Conservation (phyloP, 2,888 invertebrate species). For the Mesochorus sp. region DNA sequence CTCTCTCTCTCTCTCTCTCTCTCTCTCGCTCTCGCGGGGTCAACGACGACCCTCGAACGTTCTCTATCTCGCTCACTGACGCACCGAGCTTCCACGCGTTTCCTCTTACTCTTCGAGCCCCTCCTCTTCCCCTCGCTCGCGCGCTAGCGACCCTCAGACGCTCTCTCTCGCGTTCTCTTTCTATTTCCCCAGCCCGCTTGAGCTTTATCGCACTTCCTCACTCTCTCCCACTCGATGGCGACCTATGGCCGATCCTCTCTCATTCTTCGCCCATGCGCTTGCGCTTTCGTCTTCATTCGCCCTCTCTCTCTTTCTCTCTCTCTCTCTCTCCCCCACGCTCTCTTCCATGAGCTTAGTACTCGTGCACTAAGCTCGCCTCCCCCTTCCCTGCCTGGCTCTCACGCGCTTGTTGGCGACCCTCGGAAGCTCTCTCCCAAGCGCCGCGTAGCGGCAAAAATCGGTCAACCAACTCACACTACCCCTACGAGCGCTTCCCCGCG, state of each 20-base stretch:
- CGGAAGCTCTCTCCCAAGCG: constrained; percentile 1
- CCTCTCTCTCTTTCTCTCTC: not conserved
- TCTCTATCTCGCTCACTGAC: not conserved
- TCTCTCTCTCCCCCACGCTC: not conserved
- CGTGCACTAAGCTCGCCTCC: not conserved
- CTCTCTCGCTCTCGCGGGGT: not conserved
- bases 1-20: not conserved
- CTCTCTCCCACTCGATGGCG: too few species aligned
- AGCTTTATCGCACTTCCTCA: not conserved
- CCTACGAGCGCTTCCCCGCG: constrained; percentile 4
- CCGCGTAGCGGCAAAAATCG: constrained; percentile 10
- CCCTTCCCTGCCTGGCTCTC: not conserved
- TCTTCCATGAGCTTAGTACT: too few species aligned
- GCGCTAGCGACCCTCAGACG: not conserved
- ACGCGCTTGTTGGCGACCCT: constrained; percentile 37
- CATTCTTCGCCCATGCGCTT: constrained; percentile 25
- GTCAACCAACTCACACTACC: not conserved
- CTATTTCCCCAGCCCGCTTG: too few species aligned
- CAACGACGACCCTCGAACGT: too few species aligned
- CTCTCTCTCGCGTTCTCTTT: not conserved
- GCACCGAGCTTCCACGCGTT: not conserved
- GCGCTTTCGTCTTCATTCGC: constrained; percentile 13
- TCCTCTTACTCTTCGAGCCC: not conserved
- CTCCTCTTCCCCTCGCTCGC: not conserved
- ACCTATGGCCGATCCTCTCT: too few species aligned